phyloP scores from a whole-genome alignment of 1,140 invertebrate species.

The Odontomachus brunneus region DNA sequence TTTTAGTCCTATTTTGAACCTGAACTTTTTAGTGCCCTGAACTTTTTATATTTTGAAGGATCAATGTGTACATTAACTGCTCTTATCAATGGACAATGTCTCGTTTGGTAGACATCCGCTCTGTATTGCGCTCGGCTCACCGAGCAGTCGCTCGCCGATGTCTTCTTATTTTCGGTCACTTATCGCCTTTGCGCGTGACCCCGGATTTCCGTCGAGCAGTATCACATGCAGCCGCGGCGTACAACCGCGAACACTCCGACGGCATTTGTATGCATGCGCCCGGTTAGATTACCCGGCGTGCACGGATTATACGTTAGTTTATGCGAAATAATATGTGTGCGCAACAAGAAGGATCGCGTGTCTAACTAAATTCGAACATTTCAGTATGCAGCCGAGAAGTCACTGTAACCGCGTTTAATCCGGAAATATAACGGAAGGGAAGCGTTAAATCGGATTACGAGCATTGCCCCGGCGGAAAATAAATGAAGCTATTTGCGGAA shows the following conservation, averaged over 20 bases:
- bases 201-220: slow-evolving; percentile 10
- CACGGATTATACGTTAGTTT: slow-evolving; percentile 45
- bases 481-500: slow-evolving; percentile 5
- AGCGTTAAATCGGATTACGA: slow-evolving; percentile 34
- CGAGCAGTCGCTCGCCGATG: background rate
- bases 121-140: no score
- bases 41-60: no score
- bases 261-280: slow-evolving; percentile 23
- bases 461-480: slow-evolving; percentile 7
- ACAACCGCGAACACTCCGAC: slow-evolving; percentile 9
- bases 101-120: no score
- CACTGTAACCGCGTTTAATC: slow-evolving; percentile 12
- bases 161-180: slow-evolving; percentile 6
- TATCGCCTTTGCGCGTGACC: slow-evolving; percentile 30
- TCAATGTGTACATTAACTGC: no score
- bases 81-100: no score
- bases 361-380: slow-evolving; percentile 52
- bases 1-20: no score
- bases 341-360: slow-evolving; percentile 44
- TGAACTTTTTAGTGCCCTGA: no score
- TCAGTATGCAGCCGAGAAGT: slow-evolving; percentile 14
- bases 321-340: slow-evolving; percentile 49
- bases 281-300: slow-evolving; percentile 26
- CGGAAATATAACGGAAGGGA: slow-evolving; percentile 29
- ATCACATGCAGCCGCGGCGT: slow-evolving; percentile 13